Evolutionary conservation across 1,140 invertebrate species (phyloP).

Genomic region (Batillaria attramentaria): DNA sequence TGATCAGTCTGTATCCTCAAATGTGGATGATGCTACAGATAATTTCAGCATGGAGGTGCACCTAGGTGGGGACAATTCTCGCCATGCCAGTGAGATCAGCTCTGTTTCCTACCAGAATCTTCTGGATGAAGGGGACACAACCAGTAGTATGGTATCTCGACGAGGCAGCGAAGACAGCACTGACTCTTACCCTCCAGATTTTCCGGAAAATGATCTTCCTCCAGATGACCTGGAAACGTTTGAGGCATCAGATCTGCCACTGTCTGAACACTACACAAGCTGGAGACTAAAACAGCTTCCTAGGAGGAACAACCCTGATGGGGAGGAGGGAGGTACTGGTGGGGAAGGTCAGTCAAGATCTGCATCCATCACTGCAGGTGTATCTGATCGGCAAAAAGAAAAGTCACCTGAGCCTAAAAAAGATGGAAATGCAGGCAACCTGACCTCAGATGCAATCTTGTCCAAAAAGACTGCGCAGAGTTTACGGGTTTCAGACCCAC

Average conservation of each 20-base stretch:
- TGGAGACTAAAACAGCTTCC: slow-evolving; percentile 32
- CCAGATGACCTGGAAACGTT: slow-evolving; percentile 51
- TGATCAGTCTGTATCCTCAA: slow-evolving; percentile 22
- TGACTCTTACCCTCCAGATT: slow-evolving; percentile 61
- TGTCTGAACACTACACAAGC: slow-evolving; percentile 49
- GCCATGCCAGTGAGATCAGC: slow-evolving; percentile 68
- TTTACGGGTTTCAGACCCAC: slow-evolving; percentile 3
- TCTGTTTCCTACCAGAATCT: slow-evolving; percentile 68
- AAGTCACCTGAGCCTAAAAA: slow-evolving; percentile 23
- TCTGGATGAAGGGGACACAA: slow-evolving; percentile 59
- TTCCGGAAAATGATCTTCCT: slow-evolving; percentile 57
- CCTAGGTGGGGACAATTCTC: slow-evolving; percentile 65
- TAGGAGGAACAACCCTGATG: slow-evolving; percentile 9
- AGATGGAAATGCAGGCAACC: neutral
- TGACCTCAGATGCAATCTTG: slow-evolving; percentile 1
- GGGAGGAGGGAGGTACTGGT: slow-evolving; percentile 36
- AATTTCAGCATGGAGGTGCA: slow-evolving; percentile 68
- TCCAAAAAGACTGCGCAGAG: slow-evolving; percentile 26
- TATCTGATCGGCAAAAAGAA: slow-evolving; percentile 12
- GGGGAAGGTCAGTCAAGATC: slow-evolving; percentile 19
- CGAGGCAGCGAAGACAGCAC: slow-evolving; percentile 66
- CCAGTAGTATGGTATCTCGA: slow-evolving; percentile 52
- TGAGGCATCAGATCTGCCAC: slow-evolving; percentile 51
- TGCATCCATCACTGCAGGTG: too few species aligned
- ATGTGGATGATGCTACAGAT: slow-evolving; percentile 51